Conservation (phyloP, 2,113 vertebrate genomes). For the Callorhinus ursinus region DNA sequence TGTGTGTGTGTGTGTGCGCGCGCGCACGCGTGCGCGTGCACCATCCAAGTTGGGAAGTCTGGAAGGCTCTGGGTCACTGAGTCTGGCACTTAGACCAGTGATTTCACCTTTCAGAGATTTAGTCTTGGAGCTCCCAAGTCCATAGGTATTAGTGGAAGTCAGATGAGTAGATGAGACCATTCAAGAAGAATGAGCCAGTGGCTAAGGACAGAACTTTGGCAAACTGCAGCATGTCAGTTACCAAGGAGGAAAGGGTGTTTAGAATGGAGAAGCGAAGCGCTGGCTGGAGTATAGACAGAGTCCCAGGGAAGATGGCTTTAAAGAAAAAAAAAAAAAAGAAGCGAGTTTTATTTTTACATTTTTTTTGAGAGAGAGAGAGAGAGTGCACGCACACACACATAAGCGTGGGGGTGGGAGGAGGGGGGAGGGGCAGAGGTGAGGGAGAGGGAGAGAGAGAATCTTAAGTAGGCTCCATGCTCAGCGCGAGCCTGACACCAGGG, state of each 20-base stretch:
- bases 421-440: too few relatives aligned
- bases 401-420: background rate
- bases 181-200: background rate
- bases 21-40: rapidly evolving
- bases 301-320: background rate
- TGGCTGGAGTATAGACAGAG: background rate
- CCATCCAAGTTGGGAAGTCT: background rate
- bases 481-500: background rate
- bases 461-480: background rate
- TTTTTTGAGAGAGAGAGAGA: background rate
- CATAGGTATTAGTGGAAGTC: background rate
- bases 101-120: background rate
- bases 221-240: background rate
- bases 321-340: background rate
- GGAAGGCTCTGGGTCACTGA: background rate
- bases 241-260: background rate
- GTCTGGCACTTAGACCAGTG: background rate
- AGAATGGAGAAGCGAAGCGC: background rate
- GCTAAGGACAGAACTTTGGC: background rate
- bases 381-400: background rate
- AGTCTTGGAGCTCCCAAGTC: background rate
- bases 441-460: background rate
- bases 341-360: background rate
- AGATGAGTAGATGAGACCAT: background rate
- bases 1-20: too few relatives aligned